These are phyloP conservation scores for Cabera pusaria DNA, from an alignment of 2,888 invertebrate genomes.

Conservation along the genomic window DNA sequence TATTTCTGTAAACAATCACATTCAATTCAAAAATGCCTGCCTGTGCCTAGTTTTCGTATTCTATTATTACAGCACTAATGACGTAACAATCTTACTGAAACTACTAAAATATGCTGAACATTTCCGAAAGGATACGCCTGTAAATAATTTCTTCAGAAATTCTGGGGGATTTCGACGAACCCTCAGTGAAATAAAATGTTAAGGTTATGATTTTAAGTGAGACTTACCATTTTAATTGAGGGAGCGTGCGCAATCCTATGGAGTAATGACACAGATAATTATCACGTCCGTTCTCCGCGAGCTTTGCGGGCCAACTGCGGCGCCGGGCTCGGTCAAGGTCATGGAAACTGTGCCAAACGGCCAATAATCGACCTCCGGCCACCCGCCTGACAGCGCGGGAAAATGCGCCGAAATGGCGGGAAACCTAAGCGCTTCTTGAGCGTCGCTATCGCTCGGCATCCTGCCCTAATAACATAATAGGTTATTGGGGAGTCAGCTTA, in stretches of 20 bases:
- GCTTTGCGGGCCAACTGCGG: slow-evolving; percentile 70
- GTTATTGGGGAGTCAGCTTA: too few species aligned
- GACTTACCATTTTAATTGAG: slow-evolving; percentile 69
- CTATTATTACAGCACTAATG: slow-evolving; percentile 28
- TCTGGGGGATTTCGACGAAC: background rate
- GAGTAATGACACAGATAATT: slow-evolving; percentile 25
- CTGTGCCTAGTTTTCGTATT: slow-evolving; percentile 12
- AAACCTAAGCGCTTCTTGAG: slow-evolving; percentile 31
- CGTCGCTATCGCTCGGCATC: too few species aligned
- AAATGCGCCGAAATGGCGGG: slow-evolving; percentile 40
- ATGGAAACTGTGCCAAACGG: slow-evolving; percentile 71
- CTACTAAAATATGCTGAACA: slow-evolving; percentile 23
- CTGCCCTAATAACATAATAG: too few species aligned
- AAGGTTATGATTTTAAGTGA: background rate
- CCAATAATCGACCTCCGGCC: slow-evolving; percentile 50
- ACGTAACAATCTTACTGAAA: slow-evolving; percentile 29
- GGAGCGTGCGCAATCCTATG: slow-evolving; percentile 43
- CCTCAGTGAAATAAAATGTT: background rate
- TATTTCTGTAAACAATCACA: slow-evolving; percentile 18
- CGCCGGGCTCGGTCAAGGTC: slow-evolving; percentile 67
- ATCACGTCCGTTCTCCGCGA: slow-evolving; percentile 46
- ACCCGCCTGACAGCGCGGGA: slow-evolving; percentile 64
- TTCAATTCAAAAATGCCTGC: slow-evolving; percentile 7
- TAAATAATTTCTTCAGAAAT: background rate
- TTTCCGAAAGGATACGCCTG: background rate